phyloP scores from a whole-genome alignment of 2,888 invertebrate genomes.

The Phytoseiulus persimilis region DNA sequence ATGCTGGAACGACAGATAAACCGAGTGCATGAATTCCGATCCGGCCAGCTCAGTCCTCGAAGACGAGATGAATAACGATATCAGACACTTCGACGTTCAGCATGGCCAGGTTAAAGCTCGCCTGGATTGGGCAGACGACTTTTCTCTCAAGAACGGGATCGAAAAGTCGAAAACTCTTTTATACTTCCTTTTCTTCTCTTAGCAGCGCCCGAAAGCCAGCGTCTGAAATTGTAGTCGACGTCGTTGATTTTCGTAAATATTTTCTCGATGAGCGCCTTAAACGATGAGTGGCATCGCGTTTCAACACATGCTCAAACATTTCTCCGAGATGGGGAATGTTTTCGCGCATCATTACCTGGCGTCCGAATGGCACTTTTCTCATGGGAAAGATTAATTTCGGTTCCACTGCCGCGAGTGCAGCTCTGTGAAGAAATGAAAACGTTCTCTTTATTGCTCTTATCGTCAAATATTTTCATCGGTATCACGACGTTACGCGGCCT shows the following conservation, averaged over 20 bases:
- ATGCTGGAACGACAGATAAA: background rate
- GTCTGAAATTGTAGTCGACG: background rate
- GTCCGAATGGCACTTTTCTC: background rate
- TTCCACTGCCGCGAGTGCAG: background rate
- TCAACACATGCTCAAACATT: background rate
- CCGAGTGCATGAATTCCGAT: background rate
- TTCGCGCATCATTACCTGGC: background rate
- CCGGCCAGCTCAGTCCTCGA: background rate
- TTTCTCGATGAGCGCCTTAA: background rate
- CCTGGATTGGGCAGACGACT: background rate
- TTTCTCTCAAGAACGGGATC: background rate
- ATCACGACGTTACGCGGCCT: background rate
- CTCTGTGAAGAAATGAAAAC: background rate
- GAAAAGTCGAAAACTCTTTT: background rate
- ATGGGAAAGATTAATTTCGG: background rate
- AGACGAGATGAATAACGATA: background rate
- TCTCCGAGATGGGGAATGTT: background rate
- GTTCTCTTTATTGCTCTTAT: background rate
- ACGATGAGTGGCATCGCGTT: background rate
- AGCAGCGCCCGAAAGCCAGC: background rate
- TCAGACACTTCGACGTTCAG: background rate
- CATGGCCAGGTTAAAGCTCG: background rate
- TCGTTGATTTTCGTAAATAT: background rate
- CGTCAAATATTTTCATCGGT: background rate
- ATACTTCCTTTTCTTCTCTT: background rate